Conservation (phyloP, 2,888 invertebrate genomes). For the Crocallis elinguaria region DNA sequence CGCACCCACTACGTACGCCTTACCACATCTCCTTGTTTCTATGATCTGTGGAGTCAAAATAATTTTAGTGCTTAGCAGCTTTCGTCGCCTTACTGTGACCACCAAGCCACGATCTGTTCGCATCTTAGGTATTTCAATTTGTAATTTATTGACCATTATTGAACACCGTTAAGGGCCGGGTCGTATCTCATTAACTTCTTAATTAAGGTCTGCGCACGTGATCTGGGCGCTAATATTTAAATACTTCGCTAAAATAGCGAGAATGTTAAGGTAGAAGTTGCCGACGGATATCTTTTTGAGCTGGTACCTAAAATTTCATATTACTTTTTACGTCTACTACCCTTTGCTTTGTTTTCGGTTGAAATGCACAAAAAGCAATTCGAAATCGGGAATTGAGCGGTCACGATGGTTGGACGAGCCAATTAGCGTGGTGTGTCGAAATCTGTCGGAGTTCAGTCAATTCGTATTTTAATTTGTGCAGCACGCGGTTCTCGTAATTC, state of each 20-base stretch:
- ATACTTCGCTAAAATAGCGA: slow-evolving; percentile 8
- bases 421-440: slow-evolving; percentile 68
- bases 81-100: not conserved
- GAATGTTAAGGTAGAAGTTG: slow-evolving; percentile 6
- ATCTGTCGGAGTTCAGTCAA: slow-evolving; percentile 54
- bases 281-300: not conserved
- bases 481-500: not conserved
- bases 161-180: slow-evolving; percentile 61
- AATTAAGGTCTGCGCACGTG: slow-evolving; percentile 74
- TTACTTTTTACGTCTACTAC: not conserved
- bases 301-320: not conserved
- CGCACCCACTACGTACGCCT: too few relatives aligned
- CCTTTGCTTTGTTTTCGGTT: not conserved
- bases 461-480: slow-evolving; percentile 60
- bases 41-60: too few relatives aligned
- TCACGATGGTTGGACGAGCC: slow-evolving; percentile 55
- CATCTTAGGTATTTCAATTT: slow-evolving; percentile 35
- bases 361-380: slow-evolving; percentile 40
- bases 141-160: slow-evolving; percentile 60
- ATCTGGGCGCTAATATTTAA: slow-evolving; percentile 58
- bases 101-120: too few relatives aligned
- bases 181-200: slow-evolving; percentile 76
- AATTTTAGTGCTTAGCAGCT: too few relatives aligned
- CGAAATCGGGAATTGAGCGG: slow-evolving; percentile 48
- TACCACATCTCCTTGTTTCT: too few relatives aligned